Conservation (phyloP, 2,797 vertebrate genomes). For the Paguma larvata region DNA sequence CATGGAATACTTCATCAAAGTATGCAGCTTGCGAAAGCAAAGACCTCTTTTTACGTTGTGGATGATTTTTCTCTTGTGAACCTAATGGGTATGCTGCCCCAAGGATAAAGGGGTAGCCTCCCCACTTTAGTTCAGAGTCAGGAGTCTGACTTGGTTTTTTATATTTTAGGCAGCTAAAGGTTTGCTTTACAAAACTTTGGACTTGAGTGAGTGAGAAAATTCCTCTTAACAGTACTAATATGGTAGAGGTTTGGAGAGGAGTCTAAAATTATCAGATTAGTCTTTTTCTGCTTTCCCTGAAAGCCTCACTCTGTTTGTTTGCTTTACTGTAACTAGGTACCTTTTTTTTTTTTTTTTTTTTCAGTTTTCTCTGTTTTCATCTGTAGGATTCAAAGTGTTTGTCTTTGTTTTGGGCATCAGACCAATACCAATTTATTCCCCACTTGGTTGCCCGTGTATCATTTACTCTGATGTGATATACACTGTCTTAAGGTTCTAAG, state of each 20-base stretch:
- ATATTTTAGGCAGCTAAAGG: conserved; percentile 74
- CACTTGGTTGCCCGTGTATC: neutral
- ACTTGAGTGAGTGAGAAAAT: conserved; percentile 71
- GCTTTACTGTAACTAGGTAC: neutral
- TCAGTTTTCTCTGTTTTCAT: conserved; percentile 25
- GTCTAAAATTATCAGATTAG: conserved; percentile 71
- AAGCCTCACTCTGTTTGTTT: neutral
- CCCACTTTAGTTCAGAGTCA: conserved; percentile 82
- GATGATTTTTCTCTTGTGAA: conserved; percentile 81
- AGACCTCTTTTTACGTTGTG: conserved; percentile 29
- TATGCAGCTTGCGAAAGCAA: conserved; percentile 5
- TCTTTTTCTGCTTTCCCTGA: conserved; percentile 67
- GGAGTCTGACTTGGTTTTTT: conserved; percentile 80
- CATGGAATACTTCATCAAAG: conserved; percentile 8
- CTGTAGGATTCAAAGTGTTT: neutral
- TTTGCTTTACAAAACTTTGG: conserved; percentile 75
- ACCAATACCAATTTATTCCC: neutral
- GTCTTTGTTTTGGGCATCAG: conserved; percentile 9
- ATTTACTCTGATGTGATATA: neutral
- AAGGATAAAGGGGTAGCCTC: conserved; percentile 82
- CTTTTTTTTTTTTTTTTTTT: conserved; percentile 8
- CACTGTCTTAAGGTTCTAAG: neutral
- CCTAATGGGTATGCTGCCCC: conserved; percentile 73
- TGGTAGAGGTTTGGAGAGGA: conserved; percentile 42
- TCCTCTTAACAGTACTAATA: conserved; percentile 83